Base-by-base conservation (phyloP, 2,888 invertebrate species). In the Ochropacha duplaris region DNA sequence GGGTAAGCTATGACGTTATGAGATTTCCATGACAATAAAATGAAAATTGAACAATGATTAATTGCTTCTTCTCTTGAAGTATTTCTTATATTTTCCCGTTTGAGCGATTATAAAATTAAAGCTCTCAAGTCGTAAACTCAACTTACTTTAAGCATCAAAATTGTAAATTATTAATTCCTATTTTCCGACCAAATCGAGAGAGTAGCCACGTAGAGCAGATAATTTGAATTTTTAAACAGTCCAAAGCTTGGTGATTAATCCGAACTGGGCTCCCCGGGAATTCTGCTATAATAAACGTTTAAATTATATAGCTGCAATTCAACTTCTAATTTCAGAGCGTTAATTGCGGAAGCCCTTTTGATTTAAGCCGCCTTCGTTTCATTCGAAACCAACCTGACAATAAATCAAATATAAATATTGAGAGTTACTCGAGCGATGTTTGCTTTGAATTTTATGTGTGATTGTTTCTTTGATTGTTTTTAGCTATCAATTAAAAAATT, bases 171-270 rank as follows among this genome's bases (percentile, higher is more conserved):
- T 84, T 83, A 79, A 87, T 76, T 74, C 76, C 66, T 72, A 73
- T 78, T 83, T 82, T 74, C 76, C 74, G 71, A 60, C 71, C 66
- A 67, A 74, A 78, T 82, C 75, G 66, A 55, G 64, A 78, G 80
- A 83, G 81, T 77, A 82, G 69, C 78, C 76, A 71, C 76, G 81
- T 78, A 77, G 79, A 79, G 83, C 73, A 77, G 78, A 83, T 82
- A 78, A 83, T 83, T 83, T 86, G 76, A 86, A 88, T 87, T 84
- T 86, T 87, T 86, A 85, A 88, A 83, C 79, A 84, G 76, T 67
- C 78, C 64, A 71, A 73, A 73, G 74, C 78, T 44, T 67, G 68
- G 71, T 79, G 78, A 84, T 88, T 87, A 86, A 84, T 85, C 81
- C 72, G 59, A 60, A 59, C 57, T 57, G 58, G 26, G 56, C 67